Evolutionary conservation across 2,113 vertebrate genomes (phyloP).

Genomic region (Lasiurus borealis): DNA sequence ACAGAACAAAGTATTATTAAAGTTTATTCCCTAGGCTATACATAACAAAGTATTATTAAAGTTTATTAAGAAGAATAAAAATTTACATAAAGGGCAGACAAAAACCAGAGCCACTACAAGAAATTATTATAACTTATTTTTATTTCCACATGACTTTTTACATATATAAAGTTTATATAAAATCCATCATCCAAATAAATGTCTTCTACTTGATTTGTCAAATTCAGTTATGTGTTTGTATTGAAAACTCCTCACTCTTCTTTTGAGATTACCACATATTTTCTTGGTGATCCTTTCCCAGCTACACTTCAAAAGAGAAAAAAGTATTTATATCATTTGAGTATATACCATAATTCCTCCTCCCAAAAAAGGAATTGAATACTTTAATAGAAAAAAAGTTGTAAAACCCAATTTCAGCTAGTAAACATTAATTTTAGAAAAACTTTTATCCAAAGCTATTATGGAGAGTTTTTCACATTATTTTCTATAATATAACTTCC

Average conservation of each 20-base stretch:
- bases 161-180: neutral
- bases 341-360: neutral
- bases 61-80: neutral
- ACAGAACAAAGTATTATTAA: neutral
- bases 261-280: neutral
- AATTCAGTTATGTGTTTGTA: slow-evolving; percentile 1
- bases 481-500: neutral
- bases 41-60: neutral
- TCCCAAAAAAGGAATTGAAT: neutral
- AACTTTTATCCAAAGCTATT: neutral
- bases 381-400: neutral
- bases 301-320: neutral
- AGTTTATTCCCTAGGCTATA: neutral
- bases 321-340: neutral
- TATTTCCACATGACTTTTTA: neutral
- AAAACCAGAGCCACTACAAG: neutral
- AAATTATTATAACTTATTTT: neutral
- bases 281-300: neutral
- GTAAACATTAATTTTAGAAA: neutral
- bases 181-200: neutral
- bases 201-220: neutral
- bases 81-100: neutral
- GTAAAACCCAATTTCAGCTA: neutral
- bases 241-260: neutral
- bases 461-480: neutral